phyloP scores from a whole-genome alignment of 1,140 invertebrate genomes.

The Sminthurides bifidus region DNA sequence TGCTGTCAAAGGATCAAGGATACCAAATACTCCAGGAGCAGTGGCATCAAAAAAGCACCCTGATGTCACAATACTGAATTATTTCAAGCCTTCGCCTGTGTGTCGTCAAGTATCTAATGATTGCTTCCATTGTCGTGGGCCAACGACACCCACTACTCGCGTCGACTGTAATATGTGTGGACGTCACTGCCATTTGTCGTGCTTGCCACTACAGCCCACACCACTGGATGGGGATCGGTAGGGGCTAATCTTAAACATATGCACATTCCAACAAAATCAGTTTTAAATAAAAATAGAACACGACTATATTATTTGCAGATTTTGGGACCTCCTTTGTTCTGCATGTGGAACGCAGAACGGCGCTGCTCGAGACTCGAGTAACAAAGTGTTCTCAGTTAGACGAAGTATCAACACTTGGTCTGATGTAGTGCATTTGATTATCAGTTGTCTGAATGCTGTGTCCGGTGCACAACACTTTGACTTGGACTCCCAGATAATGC shows the following conservation, averaged over 20 bases:
- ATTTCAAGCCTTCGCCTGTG: too few species aligned
- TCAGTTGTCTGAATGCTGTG: slow-evolving; percentile 13
- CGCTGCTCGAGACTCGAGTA: neutral
- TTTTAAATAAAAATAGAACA: slow-evolving; percentile 7
- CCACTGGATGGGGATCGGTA: slow-evolving; percentile 23
- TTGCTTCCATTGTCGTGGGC: slow-evolving; percentile 17
- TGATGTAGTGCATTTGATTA: slow-evolving; percentile 20
- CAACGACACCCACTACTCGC: slow-evolving; percentile 9
- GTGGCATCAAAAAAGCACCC: neutral
- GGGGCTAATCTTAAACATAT: too few species aligned
- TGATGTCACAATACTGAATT: too few species aligned
- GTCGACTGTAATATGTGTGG: slow-evolving; percentile 21
- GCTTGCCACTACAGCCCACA: slow-evolving; percentile 10
- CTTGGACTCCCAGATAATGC: slow-evolving; percentile 17
- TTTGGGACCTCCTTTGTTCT: slow-evolving; percentile 26
- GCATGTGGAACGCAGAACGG: slow-evolving; percentile 21
- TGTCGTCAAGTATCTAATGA: too few species aligned
- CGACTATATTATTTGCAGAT: slow-evolving; percentile 4
- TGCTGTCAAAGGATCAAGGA: neutral
- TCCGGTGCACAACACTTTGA: slow-evolving; percentile 15
- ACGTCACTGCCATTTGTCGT: slow-evolving; percentile 16
- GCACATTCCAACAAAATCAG: neutral
- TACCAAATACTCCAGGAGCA: neutral
- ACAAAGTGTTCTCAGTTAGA: slow-evolving; percentile 21
- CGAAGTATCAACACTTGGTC: slow-evolving; percentile 20